These are phyloP conservation scores for Cichlasoma orientale DNA, from an alignment of 2,797 vertebrate species.

Conservation along the genomic window DNA sequence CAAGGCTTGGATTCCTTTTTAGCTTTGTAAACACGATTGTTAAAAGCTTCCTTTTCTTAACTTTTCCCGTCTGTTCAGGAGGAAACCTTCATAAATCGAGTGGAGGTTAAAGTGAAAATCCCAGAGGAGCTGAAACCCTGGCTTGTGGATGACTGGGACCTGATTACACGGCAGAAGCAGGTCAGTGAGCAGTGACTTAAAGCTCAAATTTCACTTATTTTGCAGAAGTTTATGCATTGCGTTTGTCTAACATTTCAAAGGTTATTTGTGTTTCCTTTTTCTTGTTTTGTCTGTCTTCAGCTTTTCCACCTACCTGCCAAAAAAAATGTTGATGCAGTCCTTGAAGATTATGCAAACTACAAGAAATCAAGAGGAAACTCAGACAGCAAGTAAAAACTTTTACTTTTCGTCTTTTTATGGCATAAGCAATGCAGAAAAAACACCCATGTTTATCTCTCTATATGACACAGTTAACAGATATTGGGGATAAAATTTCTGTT, in stretches of 20 bases:
- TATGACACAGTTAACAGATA: not conserved
- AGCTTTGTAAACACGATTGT: not conserved
- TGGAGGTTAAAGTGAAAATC: constrained; percentile 99
- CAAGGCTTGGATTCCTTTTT: not conserved
- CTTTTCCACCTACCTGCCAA: constrained; percentile 98
- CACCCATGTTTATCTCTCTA: not conserved
- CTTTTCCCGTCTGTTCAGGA: constrained; percentile 79
- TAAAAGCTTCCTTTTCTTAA: not conserved
- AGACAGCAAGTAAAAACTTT: constrained; percentile 91
- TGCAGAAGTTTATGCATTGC: not conserved
- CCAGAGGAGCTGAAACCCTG: constrained; percentile 98
- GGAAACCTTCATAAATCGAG: constrained; percentile 97
- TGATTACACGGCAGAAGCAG: constrained; percentile 98
- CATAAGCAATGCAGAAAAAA: not conserved
- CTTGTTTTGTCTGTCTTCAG: constrained; percentile 68
- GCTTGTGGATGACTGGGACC: constrained; percentile 99
- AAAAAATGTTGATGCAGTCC: constrained; percentile 94
- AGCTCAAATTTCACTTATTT: not conserved
- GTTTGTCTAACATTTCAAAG: not conserved
- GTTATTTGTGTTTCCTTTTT: not conserved
- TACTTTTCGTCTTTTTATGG: not conserved
- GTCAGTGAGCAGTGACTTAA: constrained; percentile 60
- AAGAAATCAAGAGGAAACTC: constrained; percentile 98
- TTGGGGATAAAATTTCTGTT: not conserved
- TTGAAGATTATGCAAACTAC: constrained; percentile 98